These are phyloP conservation scores for Chaetops frenatus DNA, from an alignment of 2,113 vertebrate species.

Conservation along the genomic window DNA sequence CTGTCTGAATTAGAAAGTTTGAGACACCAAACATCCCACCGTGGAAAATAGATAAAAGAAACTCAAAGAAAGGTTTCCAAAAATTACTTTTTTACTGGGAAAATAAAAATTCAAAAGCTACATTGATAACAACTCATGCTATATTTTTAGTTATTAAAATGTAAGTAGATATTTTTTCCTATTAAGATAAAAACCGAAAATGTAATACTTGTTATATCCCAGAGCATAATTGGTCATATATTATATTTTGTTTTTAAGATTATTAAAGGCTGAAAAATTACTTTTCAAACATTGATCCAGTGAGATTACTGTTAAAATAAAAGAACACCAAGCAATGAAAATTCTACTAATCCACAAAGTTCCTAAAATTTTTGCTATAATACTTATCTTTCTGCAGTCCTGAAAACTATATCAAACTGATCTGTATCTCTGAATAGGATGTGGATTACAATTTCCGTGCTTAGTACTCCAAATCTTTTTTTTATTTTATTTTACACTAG, in stretches of 20 bases:
- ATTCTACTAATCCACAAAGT: constrained; percentile 56
- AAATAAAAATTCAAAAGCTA: constrained; percentile 27
- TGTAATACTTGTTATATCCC: constrained; percentile 14
- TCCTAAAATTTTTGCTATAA: constrained; percentile 63
- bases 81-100: background rate
- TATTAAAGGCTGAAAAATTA: constrained; percentile 55
- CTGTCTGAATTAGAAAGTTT: background rate
- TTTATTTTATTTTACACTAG: background rate
- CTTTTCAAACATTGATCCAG: constrained; percentile 56
- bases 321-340: constrained; percentile 37
- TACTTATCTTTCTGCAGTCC: constrained; percentile 48
- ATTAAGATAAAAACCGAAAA: constrained; percentile 57
- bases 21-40: background rate
- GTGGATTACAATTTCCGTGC: constrained; percentile 42
- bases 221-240: constrained; percentile 39
- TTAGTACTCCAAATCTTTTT: constrained; percentile 21
- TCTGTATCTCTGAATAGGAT: constrained; percentile 37
- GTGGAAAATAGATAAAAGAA: background rate
- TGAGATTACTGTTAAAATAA: constrained; percentile 3
- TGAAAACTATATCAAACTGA: constrained; percentile 56
- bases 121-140: background rate
- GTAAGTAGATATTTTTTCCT: constrained; percentile 50
- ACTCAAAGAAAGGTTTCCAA: background rate
- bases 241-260: constrained; percentile 52
- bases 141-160: constrained; percentile 55